Conservation (phyloP, 2,797 vertebrate genomes). For the Salarias fasciatus region DNA sequence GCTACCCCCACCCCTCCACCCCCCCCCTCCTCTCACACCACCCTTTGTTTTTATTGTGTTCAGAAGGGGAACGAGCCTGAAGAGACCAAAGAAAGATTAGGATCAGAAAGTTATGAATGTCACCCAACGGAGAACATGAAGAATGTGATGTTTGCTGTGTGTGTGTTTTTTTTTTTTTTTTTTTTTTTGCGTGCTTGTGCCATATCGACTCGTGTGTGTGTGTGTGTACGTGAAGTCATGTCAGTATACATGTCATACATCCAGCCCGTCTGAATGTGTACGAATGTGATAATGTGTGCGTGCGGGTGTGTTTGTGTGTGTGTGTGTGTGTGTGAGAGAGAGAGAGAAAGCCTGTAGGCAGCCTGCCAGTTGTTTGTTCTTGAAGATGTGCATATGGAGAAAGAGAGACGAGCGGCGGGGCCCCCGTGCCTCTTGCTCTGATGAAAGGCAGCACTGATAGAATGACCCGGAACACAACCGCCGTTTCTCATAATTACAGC, state of each 20-base stretch:
- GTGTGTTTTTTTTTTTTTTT: no score
- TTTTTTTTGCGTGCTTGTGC: conserved; percentile 49
- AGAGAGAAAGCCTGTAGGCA: conserved; percentile 64
- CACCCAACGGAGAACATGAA: conserved; percentile 56
- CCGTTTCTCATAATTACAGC: conserved; percentile 81
- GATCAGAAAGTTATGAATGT: conserved; percentile 68
- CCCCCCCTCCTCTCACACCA: not conserved
- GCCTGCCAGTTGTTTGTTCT: conserved; percentile 85
- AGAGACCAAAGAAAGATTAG: conserved; percentile 74
- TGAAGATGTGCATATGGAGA: conserved; percentile 82
- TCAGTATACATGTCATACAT: conserved; percentile 2
- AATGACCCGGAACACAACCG: conserved; percentile 75
- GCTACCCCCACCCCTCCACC: not conserved
- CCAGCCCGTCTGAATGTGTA: no score
- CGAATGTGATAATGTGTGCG: conserved; percentile 34
- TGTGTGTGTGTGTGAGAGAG: conserved; percentile 61
- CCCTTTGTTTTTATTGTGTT: conserved; percentile 55
- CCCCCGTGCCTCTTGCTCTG: conserved; percentile 69
- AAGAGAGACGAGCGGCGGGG: conserved; percentile 83
- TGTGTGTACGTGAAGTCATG: conserved; percentile 34
- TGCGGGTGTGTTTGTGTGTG: conserved; percentile 36
- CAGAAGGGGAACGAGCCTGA: conserved; percentile 53
- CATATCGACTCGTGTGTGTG: conserved; percentile 28
- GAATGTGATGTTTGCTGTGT: conserved; percentile 64
- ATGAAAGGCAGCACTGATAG: conserved; percentile 78